phyloP scores from a whole-genome alignment of 2,888 invertebrate species.

The Galerucella pusilla region DNA sequence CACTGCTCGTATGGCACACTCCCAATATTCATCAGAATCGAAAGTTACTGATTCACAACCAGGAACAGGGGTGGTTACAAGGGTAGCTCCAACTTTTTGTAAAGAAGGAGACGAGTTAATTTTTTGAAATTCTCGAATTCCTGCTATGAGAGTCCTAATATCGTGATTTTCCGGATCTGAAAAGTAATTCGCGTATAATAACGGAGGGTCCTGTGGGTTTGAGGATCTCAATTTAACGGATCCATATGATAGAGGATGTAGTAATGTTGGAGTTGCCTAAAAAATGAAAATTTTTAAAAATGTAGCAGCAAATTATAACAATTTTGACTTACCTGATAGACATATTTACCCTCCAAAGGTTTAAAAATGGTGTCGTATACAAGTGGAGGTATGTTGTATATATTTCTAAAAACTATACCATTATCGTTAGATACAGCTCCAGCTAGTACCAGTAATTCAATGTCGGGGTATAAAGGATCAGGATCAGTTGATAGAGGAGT shows the following conservation, averaged over 20 bases:
- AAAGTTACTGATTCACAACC: constrained; percentile 62
- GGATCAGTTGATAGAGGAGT: constrained; percentile 69
- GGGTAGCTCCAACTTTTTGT: constrained; percentile 53
- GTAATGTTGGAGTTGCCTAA: constrained; percentile 73
- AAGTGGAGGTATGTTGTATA: constrained; percentile 69
- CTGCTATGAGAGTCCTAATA: constrained; percentile 58
- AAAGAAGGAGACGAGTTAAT: constrained; percentile 66
- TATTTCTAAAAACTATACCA: constrained; percentile 53
- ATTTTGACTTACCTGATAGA: constrained; percentile 44
- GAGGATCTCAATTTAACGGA: constrained; percentile 73
- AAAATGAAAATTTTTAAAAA: constrained; percentile 13
- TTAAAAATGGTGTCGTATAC: constrained; percentile 70
- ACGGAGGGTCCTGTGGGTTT: constrained; percentile 77
- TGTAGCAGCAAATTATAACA: no score
- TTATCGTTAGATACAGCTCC: constrained; percentile 61
- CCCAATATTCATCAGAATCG: constrained; percentile 67
- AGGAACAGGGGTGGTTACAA: constrained; percentile 58
- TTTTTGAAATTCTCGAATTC: constrained; percentile 67
- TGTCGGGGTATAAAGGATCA: constrained; percentile 70
- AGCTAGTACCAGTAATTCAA: constrained; percentile 76
- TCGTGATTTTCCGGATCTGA: constrained; percentile 70
- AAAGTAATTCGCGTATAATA: constrained; percentile 84
- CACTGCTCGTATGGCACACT: constrained; percentile 66
- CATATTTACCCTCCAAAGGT: constrained; percentile 64
- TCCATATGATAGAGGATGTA: constrained; percentile 78